phyloP scores from a whole-genome alignment of 2,113 vertebrate genomes.

The Salvelinus alpinus region DNA sequence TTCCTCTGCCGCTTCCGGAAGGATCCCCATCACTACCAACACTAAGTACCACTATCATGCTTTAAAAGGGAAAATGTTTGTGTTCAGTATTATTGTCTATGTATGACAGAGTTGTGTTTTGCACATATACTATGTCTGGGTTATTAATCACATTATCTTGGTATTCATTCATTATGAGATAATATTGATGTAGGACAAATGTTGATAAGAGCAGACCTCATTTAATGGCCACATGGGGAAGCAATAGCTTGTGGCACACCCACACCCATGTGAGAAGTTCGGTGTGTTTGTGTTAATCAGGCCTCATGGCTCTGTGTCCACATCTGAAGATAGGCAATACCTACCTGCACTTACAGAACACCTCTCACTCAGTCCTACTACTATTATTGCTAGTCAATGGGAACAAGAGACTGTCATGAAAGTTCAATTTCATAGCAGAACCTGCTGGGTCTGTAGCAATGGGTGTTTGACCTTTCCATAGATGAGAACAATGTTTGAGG shows the following conservation, averaged over 20 bases:
- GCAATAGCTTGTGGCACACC: constrained; percentile 45
- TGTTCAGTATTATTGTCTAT: no score
- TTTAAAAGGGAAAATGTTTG: no score
- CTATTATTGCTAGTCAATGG: not conserved
- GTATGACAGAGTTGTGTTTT: no score
- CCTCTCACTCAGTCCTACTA: not conserved
- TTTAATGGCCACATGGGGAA: constrained; percentile 32
- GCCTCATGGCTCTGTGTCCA: no score
- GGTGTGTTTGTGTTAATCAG: no score
- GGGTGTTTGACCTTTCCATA: no score
- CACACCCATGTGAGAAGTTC: constrained; percentile 32
- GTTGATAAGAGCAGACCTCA: constrained; percentile 34
- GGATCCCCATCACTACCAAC: not conserved
- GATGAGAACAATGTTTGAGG: not conserved
- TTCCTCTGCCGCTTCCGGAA: constrained; percentile 9
- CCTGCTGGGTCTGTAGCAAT: no score
- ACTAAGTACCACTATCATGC: no score
- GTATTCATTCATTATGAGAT: not conserved
- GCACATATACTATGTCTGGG: no score
- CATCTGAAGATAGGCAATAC: no score
- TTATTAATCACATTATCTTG: not conserved
- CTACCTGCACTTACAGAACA: constrained; percentile 50
- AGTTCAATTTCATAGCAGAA: not conserved
- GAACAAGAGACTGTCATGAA: not conserved
- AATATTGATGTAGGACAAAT: constrained; percentile 23